Percentiles rank a stretch among this genome's conserved stretches.
These are phyloP conservation scores for Melitaea athalia DNA, from an alignment of 2,888 invertebrate species.

Conservation along the genomic window DNA sequence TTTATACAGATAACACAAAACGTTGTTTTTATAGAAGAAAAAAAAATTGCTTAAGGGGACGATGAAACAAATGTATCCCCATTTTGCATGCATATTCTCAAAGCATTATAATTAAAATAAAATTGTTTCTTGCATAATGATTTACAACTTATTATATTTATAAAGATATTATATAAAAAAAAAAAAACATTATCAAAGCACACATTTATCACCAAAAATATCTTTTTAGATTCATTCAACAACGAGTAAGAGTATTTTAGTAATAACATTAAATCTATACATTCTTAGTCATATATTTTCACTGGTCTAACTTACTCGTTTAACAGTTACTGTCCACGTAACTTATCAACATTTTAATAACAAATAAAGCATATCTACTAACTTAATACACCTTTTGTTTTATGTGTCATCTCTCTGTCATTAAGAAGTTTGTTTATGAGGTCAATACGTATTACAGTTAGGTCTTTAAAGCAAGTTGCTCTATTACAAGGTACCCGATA, in stretches of 20 bases:
- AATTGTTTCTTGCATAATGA: too few species aligned
- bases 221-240: conserved; percentile 2
- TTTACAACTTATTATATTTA: neutral
- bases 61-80: too few species aligned
- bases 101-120: too few species aligned
- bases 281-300: neutral
- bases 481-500: neutral
- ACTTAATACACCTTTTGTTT: conserved; percentile 15
- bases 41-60: too few species aligned
- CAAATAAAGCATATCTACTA: conserved; percentile 24
- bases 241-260: conserved; percentile 14
- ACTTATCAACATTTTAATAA: conserved; percentile 9
- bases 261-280: conserved; percentile 10
- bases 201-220: conserved; percentile 7
- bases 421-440: neutral
- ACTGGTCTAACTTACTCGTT: neutral
- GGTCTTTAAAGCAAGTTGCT: conserved; percentile 1
- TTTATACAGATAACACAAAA: neutral
- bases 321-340: conserved; percentile 16
- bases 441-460: conserved; percentile 5
- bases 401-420: conserved; percentile 3
- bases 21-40: neutral
- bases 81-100: neutral
- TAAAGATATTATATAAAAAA: conserved; percentile 3
- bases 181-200: conserved; percentile 6